These are phyloP conservation scores for Buceros bicornis DNA, from an alignment of 2,797 vertebrate species.

Conservation along the genomic window DNA sequence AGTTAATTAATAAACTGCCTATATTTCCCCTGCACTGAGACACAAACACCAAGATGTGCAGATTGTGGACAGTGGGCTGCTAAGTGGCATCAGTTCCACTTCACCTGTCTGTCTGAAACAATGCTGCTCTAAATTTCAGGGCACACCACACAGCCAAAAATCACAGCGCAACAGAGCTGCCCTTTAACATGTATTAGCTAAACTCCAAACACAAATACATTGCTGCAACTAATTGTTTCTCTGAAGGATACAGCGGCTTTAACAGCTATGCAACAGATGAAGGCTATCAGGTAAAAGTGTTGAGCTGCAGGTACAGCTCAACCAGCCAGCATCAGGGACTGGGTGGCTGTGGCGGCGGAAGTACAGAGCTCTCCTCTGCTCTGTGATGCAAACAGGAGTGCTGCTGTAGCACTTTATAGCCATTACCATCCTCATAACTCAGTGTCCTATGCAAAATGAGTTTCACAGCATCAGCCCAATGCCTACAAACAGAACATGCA, in stretches of 20 bases:
- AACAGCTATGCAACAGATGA: background rate
- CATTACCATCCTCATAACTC: background rate
- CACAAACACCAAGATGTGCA: background rate
- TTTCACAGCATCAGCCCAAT: background rate
- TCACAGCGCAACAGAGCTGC: background rate
- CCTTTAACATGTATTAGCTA: background rate
- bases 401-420: background rate
- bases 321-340: background rate
- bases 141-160: background rate
- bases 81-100: background rate
- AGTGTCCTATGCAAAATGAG: background rate
- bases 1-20: background rate
- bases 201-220: slow-evolving; percentile 1
- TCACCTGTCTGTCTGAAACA: background rate
- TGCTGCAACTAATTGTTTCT: background rate
- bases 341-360: background rate
- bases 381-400: background rate
- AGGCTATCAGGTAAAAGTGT: background rate
- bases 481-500: background rate
- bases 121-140: background rate
- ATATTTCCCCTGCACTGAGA: background rate
- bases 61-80: background rate
- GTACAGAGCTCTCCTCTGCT: background rate
- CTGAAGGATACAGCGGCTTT: background rate
- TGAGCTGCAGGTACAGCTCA: background rate